Evolutionary conservation across 1,140 invertebrate species (phyloP), one percentile per base, ranked within the genome.

Genomic region (Steinernema khuongi): DNA sequence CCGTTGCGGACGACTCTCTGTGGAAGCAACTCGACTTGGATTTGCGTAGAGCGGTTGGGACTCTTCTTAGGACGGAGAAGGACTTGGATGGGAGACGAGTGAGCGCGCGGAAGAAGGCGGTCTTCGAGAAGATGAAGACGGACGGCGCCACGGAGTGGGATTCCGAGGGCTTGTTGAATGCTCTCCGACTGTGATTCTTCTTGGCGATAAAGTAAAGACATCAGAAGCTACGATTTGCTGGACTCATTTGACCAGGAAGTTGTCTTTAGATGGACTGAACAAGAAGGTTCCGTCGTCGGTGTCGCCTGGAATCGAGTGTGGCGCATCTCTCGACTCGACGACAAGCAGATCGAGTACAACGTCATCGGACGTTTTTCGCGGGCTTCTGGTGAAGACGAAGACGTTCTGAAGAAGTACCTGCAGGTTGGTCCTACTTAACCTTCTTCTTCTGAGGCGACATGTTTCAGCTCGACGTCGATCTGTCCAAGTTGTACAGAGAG

Each of bases 401-500:
- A 26, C 26, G 44, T 72, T 18, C 50, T 75, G 19, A 29, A 22
- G 41, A 29, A 76, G 1, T 75, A 75, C 44, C 44, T 75, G 1
- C 72, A 75, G 17, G 71, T 75, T 30, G 1, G 33, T 29, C 18
- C n/a, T 29, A 33, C 66, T 2, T 17, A 71, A 11, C 19, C 11
- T 44, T 29, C 11, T 14, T 71, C 70, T 30, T 14, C 14, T 67
- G 19, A 74, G 1, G 11, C 36, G 31, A 30, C 19, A 11, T 32
- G 79, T 88, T 89, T 75, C 86, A 88, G 72, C 77, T 88, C 14
- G 71, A 84, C 76, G 85, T 91, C 32, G 89, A 91, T 73, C 85
- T 96, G 2, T 80, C 87, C 22, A 80, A 90, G 44, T 88, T 92
- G 73, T 92, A 94, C 81, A 79, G 88, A 76, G 81, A 90, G 72